phyloP scores from a whole-genome alignment of 2,113 vertebrate genomes.

The Taxidea taxus region DNA sequence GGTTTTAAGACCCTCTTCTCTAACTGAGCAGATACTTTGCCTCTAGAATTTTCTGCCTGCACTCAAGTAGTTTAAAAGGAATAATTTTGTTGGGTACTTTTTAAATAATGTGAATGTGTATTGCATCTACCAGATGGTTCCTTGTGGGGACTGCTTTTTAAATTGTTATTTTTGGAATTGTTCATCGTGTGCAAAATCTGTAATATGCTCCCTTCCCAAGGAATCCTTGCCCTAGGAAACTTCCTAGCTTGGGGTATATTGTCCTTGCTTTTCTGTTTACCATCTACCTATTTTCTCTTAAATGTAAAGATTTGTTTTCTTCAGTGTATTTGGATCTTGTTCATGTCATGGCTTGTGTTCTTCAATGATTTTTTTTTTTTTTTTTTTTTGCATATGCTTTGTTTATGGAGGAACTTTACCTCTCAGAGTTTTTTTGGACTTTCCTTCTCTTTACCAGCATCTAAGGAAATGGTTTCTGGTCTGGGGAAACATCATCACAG shows the following conservation, averaged over 20 bases:
- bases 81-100: not conserved
- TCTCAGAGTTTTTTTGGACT: not conserved
- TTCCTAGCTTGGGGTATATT: not conserved
- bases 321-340: not conserved
- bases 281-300: not conserved
- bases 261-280: not conserved
- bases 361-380: not conserved
- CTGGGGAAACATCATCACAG: constrained; percentile 84
- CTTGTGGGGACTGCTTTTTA: not conserved
- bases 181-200: not conserved
- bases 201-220: fast-evolving
- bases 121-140: not conserved
- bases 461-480: constrained; percentile 89
- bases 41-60: not conserved
- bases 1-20: not conserved
- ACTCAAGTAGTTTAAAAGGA: not conserved
- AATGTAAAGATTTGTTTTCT: not conserved
- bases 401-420: not conserved
- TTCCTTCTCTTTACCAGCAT: constrained; percentile 75
- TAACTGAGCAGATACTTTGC: not conserved
- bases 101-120: not conserved
- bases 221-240: not conserved
- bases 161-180: not conserved
- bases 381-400: not conserved
- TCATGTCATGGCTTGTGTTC: not conserved